phyloP scores from a whole-genome alignment of 2,888 invertebrate species.

The Andrena minutula region DNA sequence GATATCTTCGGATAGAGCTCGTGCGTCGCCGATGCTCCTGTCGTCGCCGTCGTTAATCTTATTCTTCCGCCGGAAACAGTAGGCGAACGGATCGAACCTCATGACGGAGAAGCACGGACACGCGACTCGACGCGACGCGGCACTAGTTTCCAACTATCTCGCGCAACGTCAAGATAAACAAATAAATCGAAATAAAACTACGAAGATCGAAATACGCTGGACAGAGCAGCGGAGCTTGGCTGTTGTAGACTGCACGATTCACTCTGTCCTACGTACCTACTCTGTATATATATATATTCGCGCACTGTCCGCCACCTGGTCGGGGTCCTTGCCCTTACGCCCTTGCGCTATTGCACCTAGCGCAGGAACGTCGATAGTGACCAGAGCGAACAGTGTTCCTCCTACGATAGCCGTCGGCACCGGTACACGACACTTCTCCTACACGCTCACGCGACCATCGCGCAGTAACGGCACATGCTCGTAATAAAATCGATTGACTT shows the following conservation, averaged over 20 bases:
- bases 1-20: slow-evolving; percentile 10
- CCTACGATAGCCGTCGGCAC: not conserved
- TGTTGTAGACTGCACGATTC: not conserved
- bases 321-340: slow-evolving; percentile 82
- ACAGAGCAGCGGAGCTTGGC: not conserved
- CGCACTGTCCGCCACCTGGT: slow-evolving; percentile 47
- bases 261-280: not conserved
- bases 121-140: not conserved
- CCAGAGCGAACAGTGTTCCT: slow-evolving; percentile 39
- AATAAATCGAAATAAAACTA: not conserved
- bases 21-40: slow-evolving; percentile 13
- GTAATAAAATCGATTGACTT: slow-evolving; percentile 47
- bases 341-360: slow-evolving; percentile 70
- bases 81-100: slow-evolving; percentile 79
- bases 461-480: slow-evolving; percentile 43
- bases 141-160: slow-evolving; percentile 13
- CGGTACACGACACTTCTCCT: not conserved
- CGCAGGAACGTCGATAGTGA: slow-evolving; percentile 81
- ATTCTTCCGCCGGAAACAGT: slow-evolving; percentile 79
- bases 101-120: slow-evolving; percentile 51
- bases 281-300: not conserved
- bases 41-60: slow-evolving; percentile 73
- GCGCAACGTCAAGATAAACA: not conserved
- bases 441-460: slow-evolving; percentile 17
- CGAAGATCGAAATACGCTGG: not conserved